Evolutionary conservation across 1,140 invertebrate species (phyloP), one percentile per base, ranked within the genome.

Genomic region (Lordiphosa mommai): DNA sequence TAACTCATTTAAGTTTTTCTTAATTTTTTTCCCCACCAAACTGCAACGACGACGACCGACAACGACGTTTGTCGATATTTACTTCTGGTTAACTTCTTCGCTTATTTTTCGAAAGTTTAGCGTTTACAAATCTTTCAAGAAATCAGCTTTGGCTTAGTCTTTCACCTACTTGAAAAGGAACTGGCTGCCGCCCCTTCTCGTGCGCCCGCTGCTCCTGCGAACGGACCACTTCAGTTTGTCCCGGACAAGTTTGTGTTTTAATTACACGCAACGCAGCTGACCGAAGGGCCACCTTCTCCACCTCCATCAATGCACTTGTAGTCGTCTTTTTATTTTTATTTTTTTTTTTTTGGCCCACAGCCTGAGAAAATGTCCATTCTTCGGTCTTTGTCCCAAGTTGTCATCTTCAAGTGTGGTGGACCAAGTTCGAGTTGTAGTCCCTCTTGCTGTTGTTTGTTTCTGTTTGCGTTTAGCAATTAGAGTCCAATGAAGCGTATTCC

Each of bases 401-500:
- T 58, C 47, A 49, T 29, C 17, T 41, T 61, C 16, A 37, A 57
- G 40, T 47, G 36, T 44, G 55, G 50, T 46, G 47, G 38, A 48
- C 46, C 60, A 50, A 47, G 16, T 23, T 27, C 49, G 27, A 55
- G 43, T n/a, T 47, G 2, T 13, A 1, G 20, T 36, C 8, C n/a
- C 23, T 23, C 23, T 14, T 27, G 23, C 23, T 27, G 48, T 61
- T 56, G 46, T 37, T 50, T 49, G 61, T 67, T 44, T 36, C 49
- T 74, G 73, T 77, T 71, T 69, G 77, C 67, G 59, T 72, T 84
- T 59, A 77, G 72, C 77, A 84, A 84, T 84, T 84, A 84, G 77
- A 84, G 72, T 77, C 72, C 77, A 77, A 77, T 77, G 77, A 84
- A 77, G 77, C 79, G 72, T 84, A 84, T 84, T 84, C 77, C 77